Percentiles rank a stretch among this genome's conserved stretches.
Evolutionary conservation across 2,888 invertebrate genomes (phyloP).

Genomic region (Therioaphis trifolii): DNA sequence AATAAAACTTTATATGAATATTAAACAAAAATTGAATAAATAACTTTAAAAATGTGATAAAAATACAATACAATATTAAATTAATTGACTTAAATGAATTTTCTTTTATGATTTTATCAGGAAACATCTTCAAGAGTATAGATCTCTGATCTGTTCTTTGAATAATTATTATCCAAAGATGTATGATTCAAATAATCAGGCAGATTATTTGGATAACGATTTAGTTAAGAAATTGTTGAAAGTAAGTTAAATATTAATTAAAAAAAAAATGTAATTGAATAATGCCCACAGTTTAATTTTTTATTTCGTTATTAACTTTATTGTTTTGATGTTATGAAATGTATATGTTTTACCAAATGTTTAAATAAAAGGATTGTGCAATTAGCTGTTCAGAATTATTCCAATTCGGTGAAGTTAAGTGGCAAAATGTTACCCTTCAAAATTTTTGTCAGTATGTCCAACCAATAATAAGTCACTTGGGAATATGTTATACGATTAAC

Average conservation of each 20-base stretch:
- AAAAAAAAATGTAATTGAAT: no score
- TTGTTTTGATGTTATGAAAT: no score
- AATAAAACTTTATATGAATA: no score
- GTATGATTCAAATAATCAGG: background rate
- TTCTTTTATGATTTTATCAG: background rate
- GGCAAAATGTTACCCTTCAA: conserved; percentile 14
- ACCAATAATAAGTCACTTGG: background rate
- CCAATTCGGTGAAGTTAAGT: background rate
- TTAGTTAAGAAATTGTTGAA: background rate
- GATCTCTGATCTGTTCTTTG: background rate
- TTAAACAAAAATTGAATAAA: background rate
- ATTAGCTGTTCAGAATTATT: conserved; percentile 23
- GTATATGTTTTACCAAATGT: no score
- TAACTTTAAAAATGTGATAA: no score
- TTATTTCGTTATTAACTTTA: no score
- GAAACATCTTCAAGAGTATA: background rate
- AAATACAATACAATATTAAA: background rate
- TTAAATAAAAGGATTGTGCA: background rate
- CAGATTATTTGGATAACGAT: background rate
- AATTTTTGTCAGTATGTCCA: conserved; percentile 14
- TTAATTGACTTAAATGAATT: background rate
- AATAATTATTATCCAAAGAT: background rate
- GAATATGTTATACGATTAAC: conserved; percentile 28
- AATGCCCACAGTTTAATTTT: no score
- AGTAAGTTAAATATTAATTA: background rate